Conservation (phyloP, 2,888 invertebrate genomes). For the Catotricha subobsoleta region DNA sequence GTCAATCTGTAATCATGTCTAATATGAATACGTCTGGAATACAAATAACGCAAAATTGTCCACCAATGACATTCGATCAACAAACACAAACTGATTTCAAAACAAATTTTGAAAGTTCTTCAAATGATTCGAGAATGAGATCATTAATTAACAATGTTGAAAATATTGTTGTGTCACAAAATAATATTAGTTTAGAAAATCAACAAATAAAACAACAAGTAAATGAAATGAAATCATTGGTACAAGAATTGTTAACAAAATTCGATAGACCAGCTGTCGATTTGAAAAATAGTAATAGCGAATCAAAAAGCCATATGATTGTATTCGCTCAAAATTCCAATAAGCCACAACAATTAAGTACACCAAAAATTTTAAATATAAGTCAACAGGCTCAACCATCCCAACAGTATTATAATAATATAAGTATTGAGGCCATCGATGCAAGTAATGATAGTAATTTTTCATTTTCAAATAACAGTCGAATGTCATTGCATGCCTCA, state of each 20-base stretch:
- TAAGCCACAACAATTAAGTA: neutral
- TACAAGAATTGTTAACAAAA: neutral
- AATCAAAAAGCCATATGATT: neutral
- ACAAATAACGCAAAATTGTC: too few relatives aligned
- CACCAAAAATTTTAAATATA: constrained; percentile 4
- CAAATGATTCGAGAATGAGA: neutral
- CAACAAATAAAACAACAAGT: neutral
- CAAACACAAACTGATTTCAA: constrained; percentile 12
- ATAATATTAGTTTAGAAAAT: neutral
- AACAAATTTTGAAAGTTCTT: neutral
- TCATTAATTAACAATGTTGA: neutral
- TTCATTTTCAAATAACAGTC: constrained; percentile 1
- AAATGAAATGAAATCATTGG: neutral
- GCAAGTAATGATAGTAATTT: constrained; percentile 1
- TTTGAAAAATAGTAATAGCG: too few relatives aligned
- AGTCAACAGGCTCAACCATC: neutral
- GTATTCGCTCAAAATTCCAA: too few relatives aligned
- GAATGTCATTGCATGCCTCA: neutral
- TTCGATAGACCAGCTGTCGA: neutral
- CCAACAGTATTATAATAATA: neutral
- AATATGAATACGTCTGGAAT: too few relatives aligned
- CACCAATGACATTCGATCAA: constrained; percentile 13
- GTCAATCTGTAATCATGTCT: too few relatives aligned
- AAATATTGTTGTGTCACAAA: neutral
- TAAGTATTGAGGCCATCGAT: constrained; percentile 1